phyloP scores from a whole-genome alignment of 1,140 invertebrate species.

The Rhyacophila brunnea region DNA sequence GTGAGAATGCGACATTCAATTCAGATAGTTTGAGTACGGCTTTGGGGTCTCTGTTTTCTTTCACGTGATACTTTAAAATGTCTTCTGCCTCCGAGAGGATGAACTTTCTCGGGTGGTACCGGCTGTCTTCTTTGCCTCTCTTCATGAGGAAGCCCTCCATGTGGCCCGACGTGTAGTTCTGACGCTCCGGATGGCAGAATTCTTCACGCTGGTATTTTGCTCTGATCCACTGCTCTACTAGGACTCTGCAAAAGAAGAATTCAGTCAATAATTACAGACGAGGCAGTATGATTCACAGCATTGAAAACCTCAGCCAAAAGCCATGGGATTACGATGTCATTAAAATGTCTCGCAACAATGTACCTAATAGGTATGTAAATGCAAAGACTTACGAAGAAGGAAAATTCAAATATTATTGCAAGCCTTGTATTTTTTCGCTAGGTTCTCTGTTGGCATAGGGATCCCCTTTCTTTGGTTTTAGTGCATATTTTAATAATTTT shows the following conservation, averaged over 20 bases:
- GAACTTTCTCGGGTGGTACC: slow-evolving; percentile 81
- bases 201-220: slow-evolving; percentile 89
- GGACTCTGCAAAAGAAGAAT: slow-evolving; percentile 60
- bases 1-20: slow-evolving; percentile 82
- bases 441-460: no score
- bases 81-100: slow-evolving; percentile 77
- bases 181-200: slow-evolving; percentile 75
- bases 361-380: no score
- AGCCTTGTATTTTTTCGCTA: no score
- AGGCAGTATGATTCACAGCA: no score
- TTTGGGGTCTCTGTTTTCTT: slow-evolving; percentile 83
- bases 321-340: no score
- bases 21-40: slow-evolving; percentile 78
- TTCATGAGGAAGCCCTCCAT: slow-evolving; percentile 90
- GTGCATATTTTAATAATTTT: no score
- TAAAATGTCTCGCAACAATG: no score
- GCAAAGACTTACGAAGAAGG: no score
- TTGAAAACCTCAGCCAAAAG: no score
- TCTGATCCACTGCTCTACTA: slow-evolving; percentile 88
- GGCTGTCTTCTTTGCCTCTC: slow-evolving; percentile 81
- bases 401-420: no score
- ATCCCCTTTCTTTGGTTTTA: no score
- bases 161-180: slow-evolving; percentile 72
- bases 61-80: slow-evolving; percentile 81
- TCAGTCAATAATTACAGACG: no score